These are phyloP conservation scores for Nibea coibor DNA, from an alignment of 2,113 vertebrate species.

Conservation along the genomic window DNA sequence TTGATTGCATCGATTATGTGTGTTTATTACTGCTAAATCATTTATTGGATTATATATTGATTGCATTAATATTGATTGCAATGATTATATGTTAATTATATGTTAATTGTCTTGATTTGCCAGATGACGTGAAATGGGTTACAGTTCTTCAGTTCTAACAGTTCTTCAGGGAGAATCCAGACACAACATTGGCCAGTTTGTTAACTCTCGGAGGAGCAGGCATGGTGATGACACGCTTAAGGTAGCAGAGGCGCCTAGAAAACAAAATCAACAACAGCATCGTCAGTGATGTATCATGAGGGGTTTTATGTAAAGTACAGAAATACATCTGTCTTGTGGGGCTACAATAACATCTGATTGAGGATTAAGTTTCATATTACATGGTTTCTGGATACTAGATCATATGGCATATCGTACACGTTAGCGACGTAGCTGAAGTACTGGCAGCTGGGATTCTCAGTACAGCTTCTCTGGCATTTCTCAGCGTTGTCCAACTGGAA, in stretches of 20 bases:
- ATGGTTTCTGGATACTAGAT: neutral
- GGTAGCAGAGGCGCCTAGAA: conserved; percentile 32
- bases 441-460: neutral
- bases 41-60: too few relatives aligned
- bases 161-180: conserved; percentile 54
- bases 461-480: neutral
- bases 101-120: too few relatives aligned
- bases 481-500: neutral
- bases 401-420: neutral
- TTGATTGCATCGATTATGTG: too few relatives aligned
- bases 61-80: too few relatives aligned
- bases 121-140: too few relatives aligned
- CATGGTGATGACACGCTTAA: conserved; percentile 56
- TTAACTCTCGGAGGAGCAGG: conserved; percentile 53
- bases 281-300: neutral
- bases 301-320: neutral
- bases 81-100: too few relatives aligned
- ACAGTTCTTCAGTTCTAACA: too few relatives aligned
- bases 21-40: too few relatives aligned
- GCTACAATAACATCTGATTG: neutral
- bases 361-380: neutral
- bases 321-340: neutral
- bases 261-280: neutral
- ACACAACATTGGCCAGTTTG: conserved; percentile 30
- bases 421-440: neutral